phyloP scores from a whole-genome alignment of 2,113 vertebrate genomes.

The Bufo bufo region DNA sequence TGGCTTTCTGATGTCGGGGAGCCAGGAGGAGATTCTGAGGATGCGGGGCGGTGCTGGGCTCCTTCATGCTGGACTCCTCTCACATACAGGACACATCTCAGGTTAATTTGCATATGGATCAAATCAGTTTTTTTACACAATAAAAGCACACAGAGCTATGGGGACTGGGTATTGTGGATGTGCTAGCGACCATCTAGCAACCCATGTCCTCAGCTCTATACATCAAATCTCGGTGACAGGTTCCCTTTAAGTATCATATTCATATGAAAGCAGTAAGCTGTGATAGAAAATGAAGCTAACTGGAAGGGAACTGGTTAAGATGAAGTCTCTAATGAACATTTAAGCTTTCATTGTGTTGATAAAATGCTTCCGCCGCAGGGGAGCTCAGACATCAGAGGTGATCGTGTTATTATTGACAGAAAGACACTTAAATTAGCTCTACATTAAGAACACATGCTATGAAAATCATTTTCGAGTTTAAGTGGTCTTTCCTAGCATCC shows the following conservation, averaged over 20 bases:
- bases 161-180: too few species aligned
- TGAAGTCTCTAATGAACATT: background rate
- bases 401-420: conserved; percentile 35
- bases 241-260: background rate
- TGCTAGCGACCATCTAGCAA: too few species aligned
- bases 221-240: too few species aligned
- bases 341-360: background rate
- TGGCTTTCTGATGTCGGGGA: too few species aligned
- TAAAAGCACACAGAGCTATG: too few species aligned
- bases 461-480: background rate
- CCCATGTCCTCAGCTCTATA: too few species aligned
- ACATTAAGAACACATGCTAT: conserved; percentile 21
- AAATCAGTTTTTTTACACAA: too few species aligned
- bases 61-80: too few species aligned
- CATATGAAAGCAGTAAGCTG: background rate
- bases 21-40: too few species aligned
- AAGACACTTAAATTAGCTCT: conserved; percentile 26
- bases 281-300: background rate
- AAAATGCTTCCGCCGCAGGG: background rate
- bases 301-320: background rate
- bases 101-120: too few species aligned
- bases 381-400: background rate
- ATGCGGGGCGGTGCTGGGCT: too few species aligned
- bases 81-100: too few species aligned
- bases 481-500: background rate